Evolutionary conservation across 2,888 invertebrate species (phyloP), one percentile per base, ranked within the genome.

Genomic region (Microdon myrmicae): DNA sequence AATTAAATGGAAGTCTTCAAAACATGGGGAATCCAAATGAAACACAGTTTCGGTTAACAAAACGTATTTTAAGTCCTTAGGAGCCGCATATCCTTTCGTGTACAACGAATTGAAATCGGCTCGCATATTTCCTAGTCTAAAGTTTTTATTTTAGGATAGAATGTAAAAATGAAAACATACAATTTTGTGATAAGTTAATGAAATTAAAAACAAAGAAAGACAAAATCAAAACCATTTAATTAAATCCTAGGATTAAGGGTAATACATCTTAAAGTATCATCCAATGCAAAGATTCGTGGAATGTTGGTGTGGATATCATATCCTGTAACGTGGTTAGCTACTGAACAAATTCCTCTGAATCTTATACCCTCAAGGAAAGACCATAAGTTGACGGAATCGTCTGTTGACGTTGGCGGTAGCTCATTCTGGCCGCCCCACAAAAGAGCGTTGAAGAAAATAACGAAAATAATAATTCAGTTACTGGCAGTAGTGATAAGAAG

Each of bases 341-440:
- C 32, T 31, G 34, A 47, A 23, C 6, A 16, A 16, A 34, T 44
- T 17, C 37, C 16, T 28, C 17, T 12, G 8, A n/a, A 20, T 5
- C 14, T 26, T 6, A 20, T 6, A 3, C 39, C 49, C 61, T 37
- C 47, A 20, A 37, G 51, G 45, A 14, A 31, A 22, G 51, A n/a
- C n/a, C n/a, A n/a, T n/a, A 28, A 53, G 51, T 37, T 38, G 29
- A 14, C 29, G 25, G 25, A 35, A 44, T 55, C 51, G 29, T 12
- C 45, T 35, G 37, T 47, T 41, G 51, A 43, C 43, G 67, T 67
- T 67, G 67, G 66, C 67, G 73, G 73, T 70, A 72, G 69, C 76
- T 79, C 79, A 80, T 79, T 79, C 79, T 79, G 79, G 79, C 79
- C 76, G 77, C 79, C 77, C 79, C 77, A 74, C 75, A 77, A 71